A percentile compares a stretch with the other conserved stretches of the same genome.
These are phyloP conservation scores for Dendropsophus ebraccatus DNA, from an alignment of 2,113 vertebrate species.

Conservation along the genomic window DNA sequence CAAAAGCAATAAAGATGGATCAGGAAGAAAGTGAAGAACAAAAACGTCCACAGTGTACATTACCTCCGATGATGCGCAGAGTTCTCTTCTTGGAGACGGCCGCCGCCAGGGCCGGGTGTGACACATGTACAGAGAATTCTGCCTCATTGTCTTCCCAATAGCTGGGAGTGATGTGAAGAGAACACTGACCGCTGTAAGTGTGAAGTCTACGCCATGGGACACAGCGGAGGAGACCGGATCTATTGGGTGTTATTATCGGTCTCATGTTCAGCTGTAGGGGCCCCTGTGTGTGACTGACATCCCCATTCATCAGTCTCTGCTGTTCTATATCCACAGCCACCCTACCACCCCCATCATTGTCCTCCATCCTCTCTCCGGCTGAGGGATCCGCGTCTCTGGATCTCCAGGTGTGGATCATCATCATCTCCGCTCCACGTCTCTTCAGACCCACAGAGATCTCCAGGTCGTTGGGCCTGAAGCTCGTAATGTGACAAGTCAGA, in stretches of 20 bases:
- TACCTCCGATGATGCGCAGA: not conserved
- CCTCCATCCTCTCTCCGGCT: not conserved
- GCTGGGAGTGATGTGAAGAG: slow-evolving; percentile 27
- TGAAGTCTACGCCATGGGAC: not conserved
- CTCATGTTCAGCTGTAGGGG: not conserved
- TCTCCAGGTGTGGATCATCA: slow-evolving; percentile 1
- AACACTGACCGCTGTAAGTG: slow-evolving; percentile 4
- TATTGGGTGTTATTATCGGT: not conserved
- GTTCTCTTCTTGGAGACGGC: not conserved
- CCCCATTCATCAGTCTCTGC: not conserved
- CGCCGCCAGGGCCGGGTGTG: not conserved
- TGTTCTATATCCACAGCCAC: not conserved
- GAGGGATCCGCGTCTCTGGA: not conserved
- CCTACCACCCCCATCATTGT: not conserved
- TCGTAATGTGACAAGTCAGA: not conserved
- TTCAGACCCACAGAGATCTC: not conserved
- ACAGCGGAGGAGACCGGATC: not conserved
- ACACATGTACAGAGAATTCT: not conserved
- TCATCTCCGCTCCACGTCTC: not conserved
- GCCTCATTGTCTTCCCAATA: not conserved
- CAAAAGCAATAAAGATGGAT: too few species aligned
- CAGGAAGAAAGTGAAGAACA: too few species aligned
- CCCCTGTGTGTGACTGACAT: not conserved
- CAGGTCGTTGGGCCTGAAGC: slow-evolving; percentile 44
- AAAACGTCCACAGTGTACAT: too few species aligned